phyloP scores from a whole-genome alignment of 2,888 invertebrate genomes.

The Eristalinus sepulchralis region DNA sequence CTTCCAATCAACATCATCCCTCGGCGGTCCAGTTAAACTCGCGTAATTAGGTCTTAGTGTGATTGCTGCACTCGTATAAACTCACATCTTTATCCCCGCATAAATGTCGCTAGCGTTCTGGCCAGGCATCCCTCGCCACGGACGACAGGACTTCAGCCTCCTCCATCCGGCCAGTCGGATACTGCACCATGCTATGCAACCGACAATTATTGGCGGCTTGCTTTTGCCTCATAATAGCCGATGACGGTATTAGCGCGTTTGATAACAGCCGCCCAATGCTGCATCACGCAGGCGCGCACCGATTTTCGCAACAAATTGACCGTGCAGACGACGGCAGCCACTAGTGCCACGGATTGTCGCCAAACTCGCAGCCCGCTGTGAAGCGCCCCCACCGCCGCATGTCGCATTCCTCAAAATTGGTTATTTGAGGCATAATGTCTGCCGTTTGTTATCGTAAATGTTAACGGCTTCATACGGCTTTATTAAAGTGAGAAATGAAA shows the following conservation, averaged over 20 bases:
- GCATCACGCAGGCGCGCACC: constrained; percentile 17
- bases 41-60: constrained; percentile 63
- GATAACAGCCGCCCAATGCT: constrained; percentile 32
- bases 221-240: constrained; percentile 25
- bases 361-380: constrained; percentile 25
- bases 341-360: background rate
- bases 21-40: constrained; percentile 61
- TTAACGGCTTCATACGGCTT: constrained; percentile 70
- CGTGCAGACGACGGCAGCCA: constrained; percentile 30
- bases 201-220: constrained; percentile 12
- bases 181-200: constrained; percentile 51
- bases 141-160: constrained; percentile 5
- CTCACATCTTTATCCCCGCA: constrained; percentile 51
- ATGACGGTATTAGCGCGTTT: constrained; percentile 54
- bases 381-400: constrained; percentile 44
- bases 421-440: constrained; percentile 65
- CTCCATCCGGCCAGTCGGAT: constrained; percentile 38
- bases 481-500: constrained; percentile 72
- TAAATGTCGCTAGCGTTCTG: constrained; percentile 47
- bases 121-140: constrained; percentile 31
- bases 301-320: constrained; percentile 46
- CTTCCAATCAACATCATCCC: constrained; percentile 64
- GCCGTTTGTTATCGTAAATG: constrained; percentile 68
- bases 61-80: constrained; percentile 55
- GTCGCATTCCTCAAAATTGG: constrained; percentile 68